Percentiles rank a stretch among this genome's conserved stretches.
These are phyloP conservation scores for Hybognathus amarus DNA, from an alignment of 2,797 vertebrate species.

Conservation along the genomic window DNA sequence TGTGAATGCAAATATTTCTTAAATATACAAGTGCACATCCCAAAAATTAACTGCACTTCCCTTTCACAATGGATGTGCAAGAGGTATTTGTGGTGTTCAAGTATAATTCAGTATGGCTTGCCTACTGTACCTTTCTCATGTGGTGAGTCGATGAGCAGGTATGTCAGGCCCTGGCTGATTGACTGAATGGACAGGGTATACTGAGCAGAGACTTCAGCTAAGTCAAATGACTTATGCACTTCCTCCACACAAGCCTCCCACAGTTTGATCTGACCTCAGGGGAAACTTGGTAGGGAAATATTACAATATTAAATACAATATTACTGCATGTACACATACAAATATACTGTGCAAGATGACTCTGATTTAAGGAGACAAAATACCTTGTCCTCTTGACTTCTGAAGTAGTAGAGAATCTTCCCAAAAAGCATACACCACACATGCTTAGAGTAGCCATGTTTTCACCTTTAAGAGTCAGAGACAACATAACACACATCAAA, in stretches of 20 bases:
- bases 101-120: not conserved
- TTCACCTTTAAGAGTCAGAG: slow-evolving; percentile 81
- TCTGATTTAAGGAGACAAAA: not conserved
- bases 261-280: slow-evolving; percentile 95
- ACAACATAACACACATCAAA: slow-evolving; percentile 5
- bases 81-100: not conserved
- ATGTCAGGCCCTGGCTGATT: slow-evolving; percentile 89
- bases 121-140: slow-evolving; percentile 87
- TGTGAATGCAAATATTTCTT: not conserved
- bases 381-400: slow-evolving; percentile 97
- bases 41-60: not conserved
- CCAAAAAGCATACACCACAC: slow-evolving; percentile 94
- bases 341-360: not conserved
- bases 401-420: slow-evolving; percentile 94
- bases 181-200: slow-evolving; percentile 88
- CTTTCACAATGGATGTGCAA: not conserved
- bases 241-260: slow-evolving; percentile 93
- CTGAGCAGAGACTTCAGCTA: slow-evolving; percentile 84
- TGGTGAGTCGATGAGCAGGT: slow-evolving; percentile 89
- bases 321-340: slow-evolving; percentile 17
- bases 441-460: slow-evolving; percentile 94
- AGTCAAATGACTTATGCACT: slow-evolving; percentile 88
- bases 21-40: not conserved
- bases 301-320: not conserved
- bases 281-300: slow-evolving; percentile 85